Evolutionary conservation across 2,888 invertebrate species (phyloP), one percentile per base, ranked within the genome.

Genomic region (Cheilosia impressa): DNA sequence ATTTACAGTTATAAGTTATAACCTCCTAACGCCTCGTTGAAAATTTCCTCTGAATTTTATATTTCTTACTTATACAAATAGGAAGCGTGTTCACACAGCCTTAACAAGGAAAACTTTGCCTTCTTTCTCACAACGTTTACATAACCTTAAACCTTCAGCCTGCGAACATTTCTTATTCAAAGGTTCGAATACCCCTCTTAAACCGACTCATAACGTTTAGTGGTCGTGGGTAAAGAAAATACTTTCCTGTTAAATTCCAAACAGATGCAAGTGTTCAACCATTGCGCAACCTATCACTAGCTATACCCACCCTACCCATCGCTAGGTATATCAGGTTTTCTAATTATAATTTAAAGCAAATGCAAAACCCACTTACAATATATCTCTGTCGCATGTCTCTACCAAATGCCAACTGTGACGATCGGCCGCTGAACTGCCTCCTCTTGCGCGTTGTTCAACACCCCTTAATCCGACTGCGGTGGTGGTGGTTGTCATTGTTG

Each of bases 401-500:
- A 78, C 83, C 43, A 78, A 58, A 73, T 88, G 87, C 88, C 88
- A 88, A 87, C 88, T 88, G 78, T 87, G 88, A 19, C 88, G 87
- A 47, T 87, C 73, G 50, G 45, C 63, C 17, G 75, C 7, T 17
- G 17, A 57, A 17, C 19, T 7, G 41, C 58, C 34, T n/a, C 22
- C 66, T 6, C 66, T 58, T 57, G 41, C 72, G 22, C 31, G 19
- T 41, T 38, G 38, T 13, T 38, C 13, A 38, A 38, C 77, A 34
- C 31, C 50, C 52, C 78, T 22, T 57, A 87, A 68, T 38, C 47
- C 80, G 62, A 81, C 58, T 41, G 43, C 52, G 72, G 60, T 71
- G 68, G 57, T 71, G 68, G 58, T 81, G 5, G 38, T 85, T 81
- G 80, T 73, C 50, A 88, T 22, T 60, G 81, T 87, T 41, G 78